A percentile compares a stretch with the other conserved stretches of the same genome.
Evolutionary conservation across 2,797 vertebrate genomes (phyloP).

Genomic region (Hyperoplus lanceolatus): DNA sequence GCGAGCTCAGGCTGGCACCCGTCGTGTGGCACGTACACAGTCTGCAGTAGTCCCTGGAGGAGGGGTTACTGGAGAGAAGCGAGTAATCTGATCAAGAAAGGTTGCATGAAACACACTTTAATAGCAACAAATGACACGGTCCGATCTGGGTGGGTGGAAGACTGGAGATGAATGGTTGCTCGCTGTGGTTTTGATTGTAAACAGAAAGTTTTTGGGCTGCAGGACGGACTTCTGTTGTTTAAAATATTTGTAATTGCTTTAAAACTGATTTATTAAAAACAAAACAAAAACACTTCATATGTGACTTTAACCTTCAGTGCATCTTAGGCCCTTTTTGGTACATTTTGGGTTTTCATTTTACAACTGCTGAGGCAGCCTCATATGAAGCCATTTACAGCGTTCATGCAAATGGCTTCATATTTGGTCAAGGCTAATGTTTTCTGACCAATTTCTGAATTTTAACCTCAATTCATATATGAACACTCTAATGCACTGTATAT

Average conservation of each 20-base stretch:
- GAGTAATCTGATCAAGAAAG: slow-evolving; percentile 65
- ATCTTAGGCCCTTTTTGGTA: no score
- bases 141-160: neutral
- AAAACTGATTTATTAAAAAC: rapidly evolving
- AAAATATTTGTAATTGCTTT: neutral
- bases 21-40: slow-evolving; percentile 77
- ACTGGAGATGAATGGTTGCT: neutral
- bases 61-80: slow-evolving; percentile 54
- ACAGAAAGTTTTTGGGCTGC: slow-evolving; percentile 20
- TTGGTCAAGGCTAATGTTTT: no score
- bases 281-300: neutral
- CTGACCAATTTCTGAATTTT: no score
- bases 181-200: slow-evolving; percentile 8
- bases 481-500: no score
- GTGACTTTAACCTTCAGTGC: neutral
- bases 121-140: slow-evolving; percentile 40
- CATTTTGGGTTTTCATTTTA: no score
- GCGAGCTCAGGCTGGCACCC: slow-evolving; percentile 60
- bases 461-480: no score
- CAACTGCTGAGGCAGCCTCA: no score
- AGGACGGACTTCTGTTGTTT: neutral
- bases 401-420: no score
- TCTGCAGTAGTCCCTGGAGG: slow-evolving; percentile 70
- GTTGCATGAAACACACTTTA: slow-evolving; percentile 58
- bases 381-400: no score